Percentiles rank a stretch among this genome's conserved stretches.
Evolutionary conservation across 2,888 invertebrate genomes (phyloP).

Genomic region (Cartodere bifasciata): DNA sequence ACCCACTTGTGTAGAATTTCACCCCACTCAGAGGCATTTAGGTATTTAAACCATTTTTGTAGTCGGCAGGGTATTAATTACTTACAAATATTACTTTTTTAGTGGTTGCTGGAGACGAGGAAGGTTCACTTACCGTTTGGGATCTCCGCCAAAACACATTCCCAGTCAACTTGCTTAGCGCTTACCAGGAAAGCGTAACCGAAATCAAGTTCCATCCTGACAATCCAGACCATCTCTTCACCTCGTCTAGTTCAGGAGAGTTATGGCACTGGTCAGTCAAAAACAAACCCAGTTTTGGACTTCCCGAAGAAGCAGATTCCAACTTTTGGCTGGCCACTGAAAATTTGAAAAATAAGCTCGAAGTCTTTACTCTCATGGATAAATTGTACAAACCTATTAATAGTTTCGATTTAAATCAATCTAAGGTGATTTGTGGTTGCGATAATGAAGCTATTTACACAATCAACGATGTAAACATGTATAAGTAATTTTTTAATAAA

Average conservation of each 20-base stretch:
- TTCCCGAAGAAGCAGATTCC: conserved; percentile 19
- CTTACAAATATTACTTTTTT: too few relatives aligned
- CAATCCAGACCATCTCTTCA: conserved; percentile 72
- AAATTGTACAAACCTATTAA: conserved; percentile 69
- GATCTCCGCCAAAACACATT: conserved; percentile 74
- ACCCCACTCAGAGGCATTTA: conserved; percentile 84
- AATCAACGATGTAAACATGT: conserved; percentile 46
- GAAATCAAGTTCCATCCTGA: conserved; percentile 81
- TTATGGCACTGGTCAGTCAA: conserved; percentile 83
- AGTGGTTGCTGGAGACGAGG: conserved; percentile 70
- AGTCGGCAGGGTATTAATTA: too few relatives aligned
- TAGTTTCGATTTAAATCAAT: conserved; percentile 62
- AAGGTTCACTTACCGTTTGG: conserved; percentile 76
- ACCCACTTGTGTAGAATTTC: conserved; percentile 63
- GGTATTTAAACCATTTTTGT: too few relatives aligned
- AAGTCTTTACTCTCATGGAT: conserved; percentile 61
- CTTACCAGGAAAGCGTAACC: conserved; percentile 62
- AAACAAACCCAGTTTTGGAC: conserved; percentile 14
- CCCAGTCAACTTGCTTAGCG: conserved; percentile 70
- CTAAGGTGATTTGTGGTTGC: conserved; percentile 67
- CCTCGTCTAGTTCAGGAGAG: conserved; percentile 70
- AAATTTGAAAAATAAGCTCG: conserved; percentile 53
- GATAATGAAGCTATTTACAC: conserved; percentile 84
- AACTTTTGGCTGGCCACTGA: conserved; percentile 58
- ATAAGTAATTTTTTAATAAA: too few relatives aligned